Conservation (phyloP, 1,140 invertebrate species). For the Lordiphosa collinella region DNA sequence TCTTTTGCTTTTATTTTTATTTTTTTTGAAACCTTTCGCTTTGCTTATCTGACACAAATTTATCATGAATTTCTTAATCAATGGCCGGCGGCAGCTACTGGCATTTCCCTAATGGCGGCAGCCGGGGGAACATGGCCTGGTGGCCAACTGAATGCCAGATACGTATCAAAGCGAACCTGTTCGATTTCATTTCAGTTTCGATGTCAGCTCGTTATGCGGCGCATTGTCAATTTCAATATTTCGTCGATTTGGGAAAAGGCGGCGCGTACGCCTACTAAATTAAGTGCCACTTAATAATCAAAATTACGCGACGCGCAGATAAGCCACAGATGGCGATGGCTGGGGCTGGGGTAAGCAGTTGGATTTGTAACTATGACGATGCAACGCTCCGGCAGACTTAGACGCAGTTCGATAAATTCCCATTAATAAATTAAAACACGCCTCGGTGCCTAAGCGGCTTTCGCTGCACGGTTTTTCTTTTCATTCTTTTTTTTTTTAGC, state of each 20-base stretch:
- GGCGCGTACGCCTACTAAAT: conserved; percentile 63
- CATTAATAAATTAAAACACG: conserved; percentile 76
- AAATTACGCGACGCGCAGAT: conserved; percentile 70
- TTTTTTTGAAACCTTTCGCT: conserved; percentile 41
- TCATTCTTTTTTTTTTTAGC: conserved; percentile 49
- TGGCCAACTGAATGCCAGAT: conserved; percentile 39
- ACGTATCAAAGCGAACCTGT: conserved; percentile 36
- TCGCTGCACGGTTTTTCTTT: conserved; percentile 43
- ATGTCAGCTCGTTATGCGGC: conserved; percentile 21
- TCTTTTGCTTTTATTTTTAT: too few relatives aligned
- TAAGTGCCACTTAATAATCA: conserved; percentile 75
- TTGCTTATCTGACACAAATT: conserved; percentile 55
- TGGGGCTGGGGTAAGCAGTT: conserved; percentile 23
- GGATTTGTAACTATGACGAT: conserved; percentile 25
- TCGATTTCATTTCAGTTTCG: conserved; percentile 45
- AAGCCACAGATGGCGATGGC: conserved; percentile 37
- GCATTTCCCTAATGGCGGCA: conserved; percentile 60
- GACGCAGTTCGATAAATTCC: conserved; percentile 55
- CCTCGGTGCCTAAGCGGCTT: conserved; percentile 58
- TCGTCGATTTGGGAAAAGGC: conserved; percentile 51
- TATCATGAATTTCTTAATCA: conserved; percentile 72
- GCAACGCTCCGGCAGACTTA: conserved; percentile 1
- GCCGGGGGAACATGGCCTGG: neutral
- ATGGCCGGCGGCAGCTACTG: conserved; percentile 47
- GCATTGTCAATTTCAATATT: conserved; percentile 68